A percentile compares a stretch with the other conserved stretches of the same genome.
These are phyloP conservation scores for Pterois miles DNA, from an alignment of 2,797 vertebrate genomes.

Conservation along the genomic window DNA sequence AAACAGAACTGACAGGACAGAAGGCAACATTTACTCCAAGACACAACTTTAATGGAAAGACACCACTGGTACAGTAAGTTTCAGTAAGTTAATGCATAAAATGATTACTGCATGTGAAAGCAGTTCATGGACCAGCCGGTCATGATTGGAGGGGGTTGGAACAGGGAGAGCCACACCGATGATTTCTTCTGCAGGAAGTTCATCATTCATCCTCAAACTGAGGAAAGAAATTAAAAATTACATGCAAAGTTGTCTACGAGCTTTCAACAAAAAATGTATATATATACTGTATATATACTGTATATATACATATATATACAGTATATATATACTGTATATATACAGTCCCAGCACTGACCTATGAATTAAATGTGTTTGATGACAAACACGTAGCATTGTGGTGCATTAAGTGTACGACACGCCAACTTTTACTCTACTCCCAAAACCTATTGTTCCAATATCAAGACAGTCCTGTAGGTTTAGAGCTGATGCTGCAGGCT, in stretches of 20 bases:
- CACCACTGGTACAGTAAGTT: neutral
- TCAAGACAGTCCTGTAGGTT: no score
- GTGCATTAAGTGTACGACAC: neutral
- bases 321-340: no score
- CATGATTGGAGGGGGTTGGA: neutral
- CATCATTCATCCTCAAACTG: neutral
- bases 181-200: neutral
- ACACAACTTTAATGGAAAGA: no score
- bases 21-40: no score
- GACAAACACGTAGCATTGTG: neutral
- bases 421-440: no score
- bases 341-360: no score
- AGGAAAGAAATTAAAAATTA: neutral
- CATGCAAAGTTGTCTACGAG: neutral
- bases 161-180: neutral
- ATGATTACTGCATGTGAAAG: neutral
- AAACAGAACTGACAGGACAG: no score
- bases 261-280: neutral
- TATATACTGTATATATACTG: no score
- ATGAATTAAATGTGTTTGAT: neutral
- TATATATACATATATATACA: no score
- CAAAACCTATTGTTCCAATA: no score
- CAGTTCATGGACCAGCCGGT: neutral
- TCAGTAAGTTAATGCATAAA: neutral
- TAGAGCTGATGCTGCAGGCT: no score